phyloP scores from a whole-genome alignment of 1,140 invertebrate genomes.

The Rhagoletis zephyria region DNA sequence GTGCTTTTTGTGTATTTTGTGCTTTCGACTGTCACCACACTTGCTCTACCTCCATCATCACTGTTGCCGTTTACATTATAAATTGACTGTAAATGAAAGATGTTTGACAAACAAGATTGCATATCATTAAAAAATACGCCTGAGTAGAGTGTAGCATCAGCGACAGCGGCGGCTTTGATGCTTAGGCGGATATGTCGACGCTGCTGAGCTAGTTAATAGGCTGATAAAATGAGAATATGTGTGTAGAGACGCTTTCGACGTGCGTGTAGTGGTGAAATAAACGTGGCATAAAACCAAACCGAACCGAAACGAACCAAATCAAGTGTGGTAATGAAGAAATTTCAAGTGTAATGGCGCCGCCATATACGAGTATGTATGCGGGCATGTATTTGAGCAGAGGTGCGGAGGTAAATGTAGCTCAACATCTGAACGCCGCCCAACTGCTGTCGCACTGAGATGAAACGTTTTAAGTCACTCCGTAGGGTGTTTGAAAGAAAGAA shows the following conservation, averaged over 20 bases:
- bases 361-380: background rate
- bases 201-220: background rate
- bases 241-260: background rate
- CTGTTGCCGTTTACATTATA: conserved; percentile 3
- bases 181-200: background rate
- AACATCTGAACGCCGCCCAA: background rate
- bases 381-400: too few species aligned
- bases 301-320: background rate
- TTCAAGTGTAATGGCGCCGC: background rate
- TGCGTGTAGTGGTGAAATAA: background rate
- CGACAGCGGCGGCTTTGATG: background rate
- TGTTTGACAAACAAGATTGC: conserved; percentile 55
- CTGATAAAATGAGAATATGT: background rate
- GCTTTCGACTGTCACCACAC: background rate
- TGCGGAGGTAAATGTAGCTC: background rate
- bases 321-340: conserved; percentile 25
- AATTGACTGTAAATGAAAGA: conserved; percentile 57
- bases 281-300: background rate
- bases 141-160: background rate
- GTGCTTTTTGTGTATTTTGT: background rate
- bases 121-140: conserved; percentile 52
- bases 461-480: background rate
- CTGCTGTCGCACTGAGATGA: background rate
- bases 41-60: background rate
- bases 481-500: background rate